These are phyloP conservation scores for Varanus komodoensis DNA, from an alignment of 2,113 vertebrate species.

Conservation along the genomic window DNA sequence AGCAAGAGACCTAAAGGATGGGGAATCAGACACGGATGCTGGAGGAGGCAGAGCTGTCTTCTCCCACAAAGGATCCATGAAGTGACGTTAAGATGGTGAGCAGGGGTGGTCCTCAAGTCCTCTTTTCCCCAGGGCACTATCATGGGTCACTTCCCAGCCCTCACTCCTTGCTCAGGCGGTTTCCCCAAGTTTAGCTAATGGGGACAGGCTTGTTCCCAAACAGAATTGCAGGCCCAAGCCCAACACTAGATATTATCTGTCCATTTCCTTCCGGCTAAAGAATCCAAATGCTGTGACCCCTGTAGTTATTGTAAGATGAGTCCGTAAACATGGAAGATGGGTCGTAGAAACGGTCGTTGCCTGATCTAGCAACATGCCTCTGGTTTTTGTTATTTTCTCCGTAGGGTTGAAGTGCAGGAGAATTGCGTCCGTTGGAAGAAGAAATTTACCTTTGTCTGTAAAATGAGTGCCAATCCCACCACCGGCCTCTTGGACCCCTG, in stretches of 20 bases:
- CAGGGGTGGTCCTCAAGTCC: no score
- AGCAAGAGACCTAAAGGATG: no score
- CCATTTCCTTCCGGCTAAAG: background rate
- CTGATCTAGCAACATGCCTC: background rate
- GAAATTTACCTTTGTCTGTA: conserved; percentile 95
- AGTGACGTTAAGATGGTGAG: no score
- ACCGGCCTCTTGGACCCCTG: conserved; percentile 96
- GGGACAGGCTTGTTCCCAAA: background rate
- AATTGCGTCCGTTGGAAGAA: conserved; percentile 97
- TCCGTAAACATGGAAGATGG: background rate
- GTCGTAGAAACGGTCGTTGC: background rate
- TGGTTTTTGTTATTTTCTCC: background rate
- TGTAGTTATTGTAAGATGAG: background rate
- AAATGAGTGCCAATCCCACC: conserved; percentile 96
- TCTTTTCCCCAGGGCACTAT: no score
- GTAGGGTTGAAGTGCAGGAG: conserved; percentile 93
- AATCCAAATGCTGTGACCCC: background rate
- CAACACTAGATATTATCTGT: background rate
- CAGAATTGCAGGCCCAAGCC: background rate
- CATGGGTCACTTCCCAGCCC: no score
- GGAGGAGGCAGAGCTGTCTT: no score
- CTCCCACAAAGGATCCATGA: no score
- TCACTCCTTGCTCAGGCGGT: no score
- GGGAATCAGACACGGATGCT: no score
- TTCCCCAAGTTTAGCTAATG: background rate